Evolutionary conservation across 2,797 vertebrate species (phyloP).

Genomic region (Pipistrellus pygmaeus): DNA sequence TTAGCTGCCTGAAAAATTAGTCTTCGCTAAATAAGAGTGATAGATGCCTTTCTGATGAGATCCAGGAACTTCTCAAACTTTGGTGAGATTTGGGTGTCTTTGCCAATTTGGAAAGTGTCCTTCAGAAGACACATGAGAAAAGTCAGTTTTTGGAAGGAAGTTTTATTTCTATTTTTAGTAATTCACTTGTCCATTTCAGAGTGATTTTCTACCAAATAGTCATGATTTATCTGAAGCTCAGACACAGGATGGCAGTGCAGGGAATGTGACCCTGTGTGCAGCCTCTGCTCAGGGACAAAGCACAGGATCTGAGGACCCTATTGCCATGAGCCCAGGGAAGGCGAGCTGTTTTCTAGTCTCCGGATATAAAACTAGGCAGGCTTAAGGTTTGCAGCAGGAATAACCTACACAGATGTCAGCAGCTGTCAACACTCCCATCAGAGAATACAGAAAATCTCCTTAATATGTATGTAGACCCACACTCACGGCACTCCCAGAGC

Average conservation of each 20-base stretch:
- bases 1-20: background rate
- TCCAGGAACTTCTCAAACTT: background rate
- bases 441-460: fast-evolving
- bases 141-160: background rate
- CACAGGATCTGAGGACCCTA: fast-evolving
- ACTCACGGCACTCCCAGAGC: fast-evolving
- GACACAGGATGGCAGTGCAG: background rate
- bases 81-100: background rate
- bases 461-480: fast-evolving
- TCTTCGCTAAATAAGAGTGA: background rate
- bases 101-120: background rate
- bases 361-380: too few relatives aligned
- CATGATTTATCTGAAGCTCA: fast-evolving
- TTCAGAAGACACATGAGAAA: background rate
- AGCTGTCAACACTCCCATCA: fast-evolving
- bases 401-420: fast-evolving
- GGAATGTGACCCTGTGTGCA: fast-evolving
- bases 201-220: background rate
- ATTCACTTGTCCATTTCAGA: background rate
- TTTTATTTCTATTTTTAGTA: background rate
- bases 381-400: fast-evolving
- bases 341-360: background rate
- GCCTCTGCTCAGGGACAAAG: background rate
- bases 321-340: background rate
- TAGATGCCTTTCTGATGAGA: background rate